phyloP scores from a whole-genome alignment of 2,888 invertebrate species.

The Scaptomyza tumidula region DNA sequence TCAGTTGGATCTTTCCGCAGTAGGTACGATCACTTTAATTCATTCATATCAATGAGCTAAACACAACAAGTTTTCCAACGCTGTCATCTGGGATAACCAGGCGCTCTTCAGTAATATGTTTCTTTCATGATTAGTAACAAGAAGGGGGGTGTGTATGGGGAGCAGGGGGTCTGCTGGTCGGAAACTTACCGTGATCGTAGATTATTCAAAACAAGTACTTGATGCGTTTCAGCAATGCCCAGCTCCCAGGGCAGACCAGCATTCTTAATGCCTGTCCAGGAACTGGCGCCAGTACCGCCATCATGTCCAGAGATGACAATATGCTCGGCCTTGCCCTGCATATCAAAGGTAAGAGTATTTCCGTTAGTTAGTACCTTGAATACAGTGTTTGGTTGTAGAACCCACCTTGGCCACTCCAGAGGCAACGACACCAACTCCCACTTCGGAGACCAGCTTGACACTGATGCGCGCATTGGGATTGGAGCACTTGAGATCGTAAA shows the following conservation, averaged over 20 bases:
- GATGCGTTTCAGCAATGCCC: slow-evolving; percentile 99
- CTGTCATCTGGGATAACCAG: slow-evolving; percentile 84
- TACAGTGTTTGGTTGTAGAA: neutral
- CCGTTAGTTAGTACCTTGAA: neutral
- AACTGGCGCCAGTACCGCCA: slow-evolving; percentile 99
- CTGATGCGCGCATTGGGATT: slow-evolving; percentile 98
- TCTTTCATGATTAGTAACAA: slow-evolving; percentile 82
- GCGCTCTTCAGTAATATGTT: slow-evolving; percentile 82
- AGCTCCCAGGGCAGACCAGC: slow-evolving; percentile 99
- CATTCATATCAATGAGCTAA: slow-evolving; percentile 41
- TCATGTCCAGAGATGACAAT: slow-evolving; percentile 99
- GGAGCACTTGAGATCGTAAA: slow-evolving; percentile 98
- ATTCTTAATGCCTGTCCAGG: slow-evolving; percentile 99
- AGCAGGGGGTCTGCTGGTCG: slow-evolving; percentile 62
- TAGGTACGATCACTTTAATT: slow-evolving; percentile 30
- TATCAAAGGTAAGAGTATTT: neutral
- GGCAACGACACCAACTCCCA: slow-evolving; percentile 99
- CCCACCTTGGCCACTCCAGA: slow-evolving; percentile 97
- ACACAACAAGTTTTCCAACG: slow-evolving; percentile 73
- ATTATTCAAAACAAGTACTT: slow-evolving; percentile 96
- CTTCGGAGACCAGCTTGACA: slow-evolving; percentile 99
- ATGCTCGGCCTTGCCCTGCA: slow-evolving; percentile 97
- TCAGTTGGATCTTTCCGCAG: slow-evolving; percentile 25
- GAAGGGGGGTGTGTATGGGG: slow-evolving; percentile 49
- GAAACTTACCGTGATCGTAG: slow-evolving; percentile 88